Evolutionary conservation across 2,888 invertebrate species (phyloP).

Genomic region (Malacosoma neustria): DNA sequence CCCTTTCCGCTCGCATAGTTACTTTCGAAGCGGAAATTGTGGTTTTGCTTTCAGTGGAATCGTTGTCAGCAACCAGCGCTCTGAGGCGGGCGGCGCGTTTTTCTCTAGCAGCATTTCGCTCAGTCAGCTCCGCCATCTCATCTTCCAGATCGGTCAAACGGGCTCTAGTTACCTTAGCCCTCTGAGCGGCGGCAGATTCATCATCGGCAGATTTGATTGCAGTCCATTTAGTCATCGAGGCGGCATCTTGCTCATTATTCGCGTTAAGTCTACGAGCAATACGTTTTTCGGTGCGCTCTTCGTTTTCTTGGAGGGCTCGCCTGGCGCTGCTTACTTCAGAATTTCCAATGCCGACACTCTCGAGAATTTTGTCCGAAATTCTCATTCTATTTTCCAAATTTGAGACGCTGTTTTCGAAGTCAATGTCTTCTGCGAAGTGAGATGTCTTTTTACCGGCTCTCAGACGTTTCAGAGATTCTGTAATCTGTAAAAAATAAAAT

Average conservation of each 20-base stretch:
- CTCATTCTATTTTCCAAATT: slow-evolving; percentile 74
- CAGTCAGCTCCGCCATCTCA: slow-evolving; percentile 82
- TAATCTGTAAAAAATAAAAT: slow-evolving; percentile 59
- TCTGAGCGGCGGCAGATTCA: slow-evolving; percentile 74
- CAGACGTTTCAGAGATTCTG: slow-evolving; percentile 74
- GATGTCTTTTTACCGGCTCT: slow-evolving; percentile 77
- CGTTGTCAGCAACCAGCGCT: slow-evolving; percentile 79
- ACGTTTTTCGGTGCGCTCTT: slow-evolving; percentile 64
- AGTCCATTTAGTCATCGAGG: slow-evolving; percentile 77
- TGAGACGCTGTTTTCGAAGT: slow-evolving; percentile 75
- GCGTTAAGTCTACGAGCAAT: slow-evolving; percentile 52
- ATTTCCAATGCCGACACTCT: slow-evolving; percentile 77
- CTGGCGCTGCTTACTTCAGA: slow-evolving; percentile 64
- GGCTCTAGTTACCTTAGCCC: slow-evolving; percentile 80
- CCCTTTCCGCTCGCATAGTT: slow-evolving; percentile 54
- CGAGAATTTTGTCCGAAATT: slow-evolving; percentile 78
- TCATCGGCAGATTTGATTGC: slow-evolving; percentile 66
- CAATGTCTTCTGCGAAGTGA: slow-evolving; percentile 76
- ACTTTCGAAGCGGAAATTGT: slow-evolving; percentile 46
- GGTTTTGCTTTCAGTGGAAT: slow-evolving; percentile 36
- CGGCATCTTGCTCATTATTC: slow-evolving; percentile 28
- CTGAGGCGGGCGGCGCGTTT: slow-evolving; percentile 81
- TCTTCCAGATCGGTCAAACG: slow-evolving; percentile 82
- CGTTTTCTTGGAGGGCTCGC: slow-evolving; percentile 60
- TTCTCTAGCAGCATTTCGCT: slow-evolving; percentile 81